A percentile compares a stretch with the other conserved stretches of the same genome.
phyloP scores from a whole-genome alignment of 2,888 invertebrate species.

The Formica aserva region DNA sequence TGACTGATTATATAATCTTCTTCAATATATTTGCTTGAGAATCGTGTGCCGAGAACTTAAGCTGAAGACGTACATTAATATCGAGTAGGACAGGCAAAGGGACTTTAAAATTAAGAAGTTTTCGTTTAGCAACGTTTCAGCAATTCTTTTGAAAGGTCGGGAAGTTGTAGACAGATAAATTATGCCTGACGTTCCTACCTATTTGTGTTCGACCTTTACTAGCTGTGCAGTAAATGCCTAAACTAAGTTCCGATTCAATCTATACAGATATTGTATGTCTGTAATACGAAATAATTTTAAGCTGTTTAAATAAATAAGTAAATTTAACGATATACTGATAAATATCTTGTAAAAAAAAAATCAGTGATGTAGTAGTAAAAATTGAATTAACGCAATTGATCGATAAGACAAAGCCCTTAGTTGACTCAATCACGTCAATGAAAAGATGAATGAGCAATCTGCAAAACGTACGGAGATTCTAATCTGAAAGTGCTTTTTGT shows the following conservation, averaged over 20 bases:
- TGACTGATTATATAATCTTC: neutral
- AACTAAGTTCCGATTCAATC: conserved; percentile 62
- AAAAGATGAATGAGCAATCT: conserved; percentile 37
- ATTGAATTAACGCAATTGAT: neutral
- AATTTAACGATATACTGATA: neutral
- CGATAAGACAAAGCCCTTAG: neutral
- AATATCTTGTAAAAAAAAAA: neutral
- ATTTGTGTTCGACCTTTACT: conserved; percentile 68
- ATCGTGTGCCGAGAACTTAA: neutral
- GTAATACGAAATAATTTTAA: neutral
- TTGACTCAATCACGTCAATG: neutral
- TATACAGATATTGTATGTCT: neutral
- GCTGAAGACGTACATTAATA: conserved; percentile 5
- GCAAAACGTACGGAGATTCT: conserved; percentile 46
- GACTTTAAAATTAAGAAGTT: conserved; percentile 69
- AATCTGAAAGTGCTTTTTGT: conserved; percentile 63
- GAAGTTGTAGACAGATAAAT: conserved; percentile 68
- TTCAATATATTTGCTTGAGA: neutral
- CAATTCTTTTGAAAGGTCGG: conserved; percentile 74
- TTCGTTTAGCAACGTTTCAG: conserved; percentile 60
- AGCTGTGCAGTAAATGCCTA: conserved; percentile 63
- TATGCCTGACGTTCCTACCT: conserved; percentile 66
- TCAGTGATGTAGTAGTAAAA: neutral
- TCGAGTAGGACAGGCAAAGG: conserved; percentile 30
- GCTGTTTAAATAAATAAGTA: neutral